Base-by-base conservation (phyloP, 2,888 invertebrate species). In the Chromoteleia sp. region DNA sequence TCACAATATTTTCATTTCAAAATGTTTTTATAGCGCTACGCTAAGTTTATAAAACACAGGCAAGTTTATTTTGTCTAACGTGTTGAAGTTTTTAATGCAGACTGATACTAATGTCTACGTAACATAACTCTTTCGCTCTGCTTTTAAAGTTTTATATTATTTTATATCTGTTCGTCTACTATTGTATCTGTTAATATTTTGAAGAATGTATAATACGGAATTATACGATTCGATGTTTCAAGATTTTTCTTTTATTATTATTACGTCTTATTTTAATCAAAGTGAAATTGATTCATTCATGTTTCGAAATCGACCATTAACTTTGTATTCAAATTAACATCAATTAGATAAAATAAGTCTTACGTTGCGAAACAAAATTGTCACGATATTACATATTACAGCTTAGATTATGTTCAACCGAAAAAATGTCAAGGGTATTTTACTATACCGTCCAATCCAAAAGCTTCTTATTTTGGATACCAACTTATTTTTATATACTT, bases 31-130 rank as follows among this genome's bases (percentile, higher is more conserved):
- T 30, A 29, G 48, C 19, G 8, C 8, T 0, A 17, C 7, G 41
- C 21, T 19, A 43, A 15, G 70, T 58, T 70, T 36, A 33, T 45
- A 45, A 41, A 25, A 59, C 17, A 21, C 8, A 17, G 3, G 8
- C 15, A 68, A 56, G 21, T 68, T 70, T 70, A 70, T 58, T 70
- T 50, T 45, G 25, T 70, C 39, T 50, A 33, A 65, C 25, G 50
- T 50, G 65, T 25, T 50, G 65, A 50, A 50, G 14, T 56, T 56
- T n/a, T n/a, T 70, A 36, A 56, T 45, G 41, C 43, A 14, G 43
- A 41, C 41, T 54, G 29, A 54, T 30, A 70, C 30, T 21, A 21
- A 45, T 45, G 56, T 33, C 56, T 45, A 17, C 25, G 45, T 36
- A 58, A 45, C 10, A 45, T 48, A 54, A 43, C 43, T 68, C 54